A percentile compares a stretch with the other conserved stretches of the same genome.
Conservation (phyloP, 2,797 vertebrate species). For the Alectoris magna region DNA sequence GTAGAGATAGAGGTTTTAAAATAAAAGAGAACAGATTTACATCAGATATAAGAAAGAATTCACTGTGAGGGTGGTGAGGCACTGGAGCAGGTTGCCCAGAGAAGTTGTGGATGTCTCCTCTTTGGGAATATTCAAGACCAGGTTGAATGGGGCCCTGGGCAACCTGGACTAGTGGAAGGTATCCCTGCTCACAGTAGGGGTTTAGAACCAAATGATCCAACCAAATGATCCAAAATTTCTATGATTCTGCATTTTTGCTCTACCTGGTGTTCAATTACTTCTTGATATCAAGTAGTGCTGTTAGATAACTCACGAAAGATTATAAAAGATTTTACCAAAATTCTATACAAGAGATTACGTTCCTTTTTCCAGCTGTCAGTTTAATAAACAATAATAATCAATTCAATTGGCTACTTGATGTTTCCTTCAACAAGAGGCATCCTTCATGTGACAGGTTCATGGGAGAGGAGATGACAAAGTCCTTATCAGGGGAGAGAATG, state of each 20-base stretch:
- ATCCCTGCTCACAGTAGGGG: background rate
- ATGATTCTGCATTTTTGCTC: background rate
- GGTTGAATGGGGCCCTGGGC: background rate
- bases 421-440: slow-evolving; percentile 6
- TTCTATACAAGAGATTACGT: background rate
- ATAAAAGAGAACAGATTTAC: background rate
- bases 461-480: background rate
- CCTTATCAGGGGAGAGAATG: background rate
- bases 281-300: background rate
- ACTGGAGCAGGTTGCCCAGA: background rate
- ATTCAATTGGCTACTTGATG: background rate
- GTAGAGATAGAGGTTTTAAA: background rate
- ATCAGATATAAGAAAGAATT: background rate
- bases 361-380: slow-evolving; percentile 17
- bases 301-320: background rate
- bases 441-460: background rate
- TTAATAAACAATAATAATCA: slow-evolving; percentile 13
- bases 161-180: too few relatives aligned
- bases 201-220: background rate
- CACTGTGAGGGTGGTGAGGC: background rate
- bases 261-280: background rate
- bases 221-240: background rate
- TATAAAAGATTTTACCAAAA: background rate
- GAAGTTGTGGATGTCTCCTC: background rate
- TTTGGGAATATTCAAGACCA: background rate